phyloP scores from a whole-genome alignment of 2,888 invertebrate species.

The Branchipolynoe longqiensis region DNA sequence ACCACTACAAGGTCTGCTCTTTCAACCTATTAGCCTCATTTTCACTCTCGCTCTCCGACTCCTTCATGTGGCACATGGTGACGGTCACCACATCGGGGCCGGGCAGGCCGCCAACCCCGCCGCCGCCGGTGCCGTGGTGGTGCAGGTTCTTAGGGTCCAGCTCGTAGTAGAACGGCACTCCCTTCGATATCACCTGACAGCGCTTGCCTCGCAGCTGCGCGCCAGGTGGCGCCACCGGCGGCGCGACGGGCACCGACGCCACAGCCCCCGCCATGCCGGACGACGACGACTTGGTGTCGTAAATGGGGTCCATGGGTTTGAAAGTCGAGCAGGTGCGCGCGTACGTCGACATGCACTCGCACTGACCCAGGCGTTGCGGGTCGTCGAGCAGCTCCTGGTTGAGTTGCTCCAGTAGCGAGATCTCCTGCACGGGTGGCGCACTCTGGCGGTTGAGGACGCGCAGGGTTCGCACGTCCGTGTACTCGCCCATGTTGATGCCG shows the following conservation, averaged over 20 bases:
- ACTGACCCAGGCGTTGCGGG: constrained; percentile 9
- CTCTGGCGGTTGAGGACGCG: not conserved
- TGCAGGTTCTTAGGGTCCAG: constrained; percentile 51
- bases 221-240: not conserved
- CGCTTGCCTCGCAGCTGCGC: constrained; percentile 1
- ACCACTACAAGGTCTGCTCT: constrained; percentile 58
- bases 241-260: not conserved
- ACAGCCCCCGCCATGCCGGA: not conserved
- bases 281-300: constrained; percentile 21
- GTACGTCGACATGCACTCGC: constrained; percentile 55
- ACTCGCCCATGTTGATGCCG: constrained; percentile 51
- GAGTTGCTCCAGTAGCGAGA: constrained; percentile 33
- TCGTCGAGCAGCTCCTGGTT: constrained; percentile 30
- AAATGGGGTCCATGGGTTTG: constrained; percentile 54
- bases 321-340: constrained; percentile 47
- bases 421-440: constrained; percentile 5
- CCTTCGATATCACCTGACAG: constrained; percentile 49
- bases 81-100: constrained; percentile 54
- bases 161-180: constrained; percentile 50
- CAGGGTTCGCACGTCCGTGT: constrained; percentile 50
- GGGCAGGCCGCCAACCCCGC: constrained; percentile 6
- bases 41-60: constrained; percentile 58
- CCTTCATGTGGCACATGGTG: constrained; percentile 43
- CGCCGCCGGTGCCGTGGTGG: constrained; percentile 16
- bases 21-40: constrained; percentile 58